These are phyloP conservation scores for Smithornis capensis DNA, from an alignment of 2,113 vertebrate genomes.

Conservation along the genomic window DNA sequence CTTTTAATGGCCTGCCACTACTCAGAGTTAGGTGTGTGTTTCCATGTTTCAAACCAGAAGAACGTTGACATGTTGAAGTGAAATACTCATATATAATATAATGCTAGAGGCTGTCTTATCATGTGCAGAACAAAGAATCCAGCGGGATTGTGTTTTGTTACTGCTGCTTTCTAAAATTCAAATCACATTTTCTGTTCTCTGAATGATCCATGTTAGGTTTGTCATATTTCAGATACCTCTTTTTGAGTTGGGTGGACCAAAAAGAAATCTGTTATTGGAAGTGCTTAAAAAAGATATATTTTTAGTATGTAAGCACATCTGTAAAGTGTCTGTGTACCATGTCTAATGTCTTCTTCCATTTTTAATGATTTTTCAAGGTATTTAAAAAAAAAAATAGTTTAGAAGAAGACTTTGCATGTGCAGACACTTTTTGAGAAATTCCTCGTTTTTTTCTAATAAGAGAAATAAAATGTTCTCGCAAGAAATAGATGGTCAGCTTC, in stretches of 20 bases:
- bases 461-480: accelerated
- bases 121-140: not conserved
- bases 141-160: not conserved
- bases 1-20: accelerated
- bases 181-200: not conserved
- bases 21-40: not conserved
- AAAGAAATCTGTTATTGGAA: not conserved
- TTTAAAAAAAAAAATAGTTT: not conserved
- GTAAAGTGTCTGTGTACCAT: not conserved
- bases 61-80: accelerated
- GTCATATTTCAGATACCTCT: not conserved
- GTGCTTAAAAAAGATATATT: not conserved
- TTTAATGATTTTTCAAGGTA: not conserved
- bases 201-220: not conserved
- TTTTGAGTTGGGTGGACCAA: not conserved
- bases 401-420: not conserved
- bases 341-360: not conserved
- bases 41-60: accelerated
- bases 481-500: not conserved
- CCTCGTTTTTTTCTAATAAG: not conserved
- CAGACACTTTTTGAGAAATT: not conserved
- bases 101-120: not conserved
- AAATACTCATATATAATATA: too few relatives aligned
- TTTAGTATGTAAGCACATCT: not conserved
- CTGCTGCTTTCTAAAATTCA: not conserved